A percentile compares a stretch with the other conserved stretches of the same genome.
phyloP scores from a whole-genome alignment of 2,113 vertebrate species.

The Taxidea taxus region DNA sequence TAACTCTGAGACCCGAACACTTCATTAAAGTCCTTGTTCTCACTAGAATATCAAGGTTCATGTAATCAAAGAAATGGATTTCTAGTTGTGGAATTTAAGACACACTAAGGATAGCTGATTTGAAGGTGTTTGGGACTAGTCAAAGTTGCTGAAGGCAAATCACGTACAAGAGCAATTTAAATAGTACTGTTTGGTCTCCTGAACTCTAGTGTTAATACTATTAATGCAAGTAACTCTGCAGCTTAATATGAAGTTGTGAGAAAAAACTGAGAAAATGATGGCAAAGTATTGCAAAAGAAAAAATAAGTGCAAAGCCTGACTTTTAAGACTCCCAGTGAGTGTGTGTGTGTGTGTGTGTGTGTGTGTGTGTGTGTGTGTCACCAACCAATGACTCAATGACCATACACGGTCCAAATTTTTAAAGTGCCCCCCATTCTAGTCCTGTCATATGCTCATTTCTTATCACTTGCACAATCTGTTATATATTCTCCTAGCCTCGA shows the following conservation, averaged over 20 bases:
- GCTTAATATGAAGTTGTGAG: not conserved
- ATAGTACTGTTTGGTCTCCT: not conserved
- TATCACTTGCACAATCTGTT: slow-evolving; percentile 45
- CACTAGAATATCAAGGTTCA: not conserved
- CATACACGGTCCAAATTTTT: not conserved
- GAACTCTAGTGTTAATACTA: not conserved
- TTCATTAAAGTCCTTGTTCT: not conserved
- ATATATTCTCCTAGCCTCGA: not conserved
- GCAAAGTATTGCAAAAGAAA: not conserved
- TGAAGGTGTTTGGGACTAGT: not conserved
- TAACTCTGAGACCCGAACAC: not conserved
- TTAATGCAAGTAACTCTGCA: not conserved
- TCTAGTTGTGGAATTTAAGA: not conserved
- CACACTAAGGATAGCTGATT: not conserved
- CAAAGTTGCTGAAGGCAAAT: not conserved
- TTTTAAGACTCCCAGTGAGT: not conserved
- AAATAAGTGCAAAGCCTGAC: not conserved
- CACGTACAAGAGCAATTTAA: not conserved
- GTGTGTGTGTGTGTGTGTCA: not conserved
- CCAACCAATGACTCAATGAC: not conserved
- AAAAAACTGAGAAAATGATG: not conserved
- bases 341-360: not conserved
- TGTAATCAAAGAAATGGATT: not conserved
- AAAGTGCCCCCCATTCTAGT: not conserved
- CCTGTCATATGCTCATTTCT: not conserved